phyloP scores from a whole-genome alignment of 2,797 vertebrate species.

The Thunnus albacares region DNA sequence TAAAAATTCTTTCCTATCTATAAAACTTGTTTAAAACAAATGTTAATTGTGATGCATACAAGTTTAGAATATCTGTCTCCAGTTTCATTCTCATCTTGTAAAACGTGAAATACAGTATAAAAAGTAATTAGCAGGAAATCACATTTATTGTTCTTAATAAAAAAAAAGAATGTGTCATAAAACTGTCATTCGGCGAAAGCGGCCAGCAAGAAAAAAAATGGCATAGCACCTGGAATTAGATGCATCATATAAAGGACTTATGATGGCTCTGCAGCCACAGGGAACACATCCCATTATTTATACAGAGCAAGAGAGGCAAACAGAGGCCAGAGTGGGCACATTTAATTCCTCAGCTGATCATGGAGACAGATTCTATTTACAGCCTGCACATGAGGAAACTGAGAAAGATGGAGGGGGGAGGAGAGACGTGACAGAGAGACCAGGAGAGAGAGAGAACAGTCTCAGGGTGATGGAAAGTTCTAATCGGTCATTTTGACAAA shows the following conservation, averaged over 20 bases:
- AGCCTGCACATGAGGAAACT: slow-evolving; percentile 58
- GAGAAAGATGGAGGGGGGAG: slow-evolving; percentile 46
- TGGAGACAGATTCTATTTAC: slow-evolving; percentile 82
- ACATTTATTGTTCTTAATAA: slow-evolving; percentile 11
- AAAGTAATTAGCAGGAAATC: slow-evolving; percentile 14
- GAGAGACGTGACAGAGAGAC: slow-evolving; percentile 33
- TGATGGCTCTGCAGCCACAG: slow-evolving; percentile 51
- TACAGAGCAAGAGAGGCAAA: slow-evolving; percentile 67
- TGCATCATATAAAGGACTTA: slow-evolving; percentile 64
- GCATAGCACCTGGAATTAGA: slow-evolving; percentile 44
- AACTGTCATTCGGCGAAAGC: slow-evolving; percentile 3
- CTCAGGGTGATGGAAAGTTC: slow-evolving; percentile 69
- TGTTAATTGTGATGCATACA: not conserved
- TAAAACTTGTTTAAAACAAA: not conserved
- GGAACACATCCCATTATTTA: slow-evolving; percentile 73
- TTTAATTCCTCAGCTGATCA: slow-evolving; percentile 84
- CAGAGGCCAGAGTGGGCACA: slow-evolving; percentile 69
- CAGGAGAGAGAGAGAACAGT: slow-evolving; percentile 26
- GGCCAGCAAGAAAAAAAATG: slow-evolving; percentile 23
- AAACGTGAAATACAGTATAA: not conserved
- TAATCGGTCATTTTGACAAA: slow-evolving; percentile 81
- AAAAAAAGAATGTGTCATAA: not conserved
- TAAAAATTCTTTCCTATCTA: no score
- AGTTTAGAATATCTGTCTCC: not conserved
- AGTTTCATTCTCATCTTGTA: not conserved